Evolutionary conservation across 35 echinoderm and acorn worm genomes (phyloP).

Genomic region (Lytechinus variegatus): DNA sequence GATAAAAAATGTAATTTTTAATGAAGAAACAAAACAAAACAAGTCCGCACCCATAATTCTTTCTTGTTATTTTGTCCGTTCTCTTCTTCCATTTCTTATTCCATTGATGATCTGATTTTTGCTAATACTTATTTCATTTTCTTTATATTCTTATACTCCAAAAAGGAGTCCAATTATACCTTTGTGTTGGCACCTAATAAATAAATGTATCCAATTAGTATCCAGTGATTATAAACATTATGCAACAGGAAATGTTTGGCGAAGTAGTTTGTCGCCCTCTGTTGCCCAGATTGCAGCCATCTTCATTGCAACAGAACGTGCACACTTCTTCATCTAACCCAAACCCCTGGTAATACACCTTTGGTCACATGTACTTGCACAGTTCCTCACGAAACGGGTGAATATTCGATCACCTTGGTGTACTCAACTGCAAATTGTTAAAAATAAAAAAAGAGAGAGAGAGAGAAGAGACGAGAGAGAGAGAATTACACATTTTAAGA

Average conservation of each 20-base stretch:
- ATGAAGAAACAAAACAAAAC: too few species aligned
- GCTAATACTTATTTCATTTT: too few species aligned
- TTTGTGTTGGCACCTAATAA: too few species aligned
- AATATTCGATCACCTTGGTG: constrained; percentile 40
- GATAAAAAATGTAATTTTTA: too few species aligned
- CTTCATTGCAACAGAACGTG: constrained; percentile 25
- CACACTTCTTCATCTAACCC: constrained; percentile 49
- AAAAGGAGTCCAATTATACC: too few species aligned
- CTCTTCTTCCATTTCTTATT: too few species aligned
- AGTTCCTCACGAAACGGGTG: constrained; percentile 49
- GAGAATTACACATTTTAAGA: too few species aligned
- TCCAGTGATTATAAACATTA: not conserved
- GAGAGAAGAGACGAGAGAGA: too few species aligned
- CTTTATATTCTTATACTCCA: too few species aligned
- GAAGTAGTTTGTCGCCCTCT: not conserved
- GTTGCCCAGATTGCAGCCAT: constrained; percentile 47
- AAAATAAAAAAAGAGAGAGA: not conserved
- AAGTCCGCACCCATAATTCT: too few species aligned
- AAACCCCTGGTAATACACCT: constrained; percentile 38
- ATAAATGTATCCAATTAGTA: not conserved
- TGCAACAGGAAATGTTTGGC: not conserved
- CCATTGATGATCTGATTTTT: too few species aligned
- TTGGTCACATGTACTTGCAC: not conserved
- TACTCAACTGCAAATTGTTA: constrained; percentile 12
- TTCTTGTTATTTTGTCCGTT: too few species aligned